A percentile compares a stretch with the other conserved stretches of the same genome.
phyloP scores from a whole-genome alignment of 2,113 vertebrate species.

The Eulemur macaco region DNA sequence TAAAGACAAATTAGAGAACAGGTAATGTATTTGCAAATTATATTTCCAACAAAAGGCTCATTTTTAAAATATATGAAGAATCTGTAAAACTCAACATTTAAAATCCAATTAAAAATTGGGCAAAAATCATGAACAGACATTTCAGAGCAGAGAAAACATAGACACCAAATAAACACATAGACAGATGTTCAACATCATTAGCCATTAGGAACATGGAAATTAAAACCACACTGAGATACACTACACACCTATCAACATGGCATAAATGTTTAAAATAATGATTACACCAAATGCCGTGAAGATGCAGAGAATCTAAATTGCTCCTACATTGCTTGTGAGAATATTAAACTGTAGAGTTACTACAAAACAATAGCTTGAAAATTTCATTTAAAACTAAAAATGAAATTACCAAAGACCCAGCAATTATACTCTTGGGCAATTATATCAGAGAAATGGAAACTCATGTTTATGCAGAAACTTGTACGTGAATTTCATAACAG shows the following conservation, averaged over 20 bases:
- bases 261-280: neutral
- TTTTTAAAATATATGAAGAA: neutral
- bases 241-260: neutral
- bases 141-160: neutral
- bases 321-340: neutral
- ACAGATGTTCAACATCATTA: neutral
- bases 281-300: neutral
- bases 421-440: neutral
- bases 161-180: neutral
- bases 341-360: neutral
- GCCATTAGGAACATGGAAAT: neutral
- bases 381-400: neutral
- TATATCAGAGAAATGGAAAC: neutral
- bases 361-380: neutral
- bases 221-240: neutral
- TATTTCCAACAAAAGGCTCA: neutral
- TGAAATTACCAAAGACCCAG: neutral
- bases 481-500: neutral
- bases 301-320: neutral
- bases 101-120: neutral
- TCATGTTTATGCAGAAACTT: neutral
- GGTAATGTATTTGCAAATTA: neutral
- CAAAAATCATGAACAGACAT: neutral
- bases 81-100: neutral
- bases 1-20: neutral